These are phyloP conservation scores for Sterrhoptilus dennistouni DNA, from an alignment of 2,113 vertebrate genomes.

Conservation along the genomic window DNA sequence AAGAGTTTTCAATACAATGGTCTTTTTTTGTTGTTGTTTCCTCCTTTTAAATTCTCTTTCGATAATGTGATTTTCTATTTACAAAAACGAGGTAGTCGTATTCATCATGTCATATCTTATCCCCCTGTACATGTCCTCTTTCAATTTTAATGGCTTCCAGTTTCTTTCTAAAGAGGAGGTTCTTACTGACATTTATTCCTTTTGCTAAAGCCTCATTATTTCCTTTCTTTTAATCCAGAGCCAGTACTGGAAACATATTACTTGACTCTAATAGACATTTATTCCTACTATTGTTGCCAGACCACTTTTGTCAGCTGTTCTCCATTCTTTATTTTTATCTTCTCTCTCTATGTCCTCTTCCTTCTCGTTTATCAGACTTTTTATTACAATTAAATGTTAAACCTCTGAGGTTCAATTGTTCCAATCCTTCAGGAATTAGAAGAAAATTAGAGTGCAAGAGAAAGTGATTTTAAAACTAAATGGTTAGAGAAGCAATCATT, in stretches of 20 bases:
- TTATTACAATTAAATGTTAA: neutral
- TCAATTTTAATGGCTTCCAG: neutral
- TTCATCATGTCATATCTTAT: neutral
- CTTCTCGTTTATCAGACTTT: neutral
- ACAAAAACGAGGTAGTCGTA: neutral
- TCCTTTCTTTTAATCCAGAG: neutral
- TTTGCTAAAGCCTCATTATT: neutral
- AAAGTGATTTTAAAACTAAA: neutral
- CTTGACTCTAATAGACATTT: slow-evolving; percentile 1
- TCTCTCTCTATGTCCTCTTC: neutral
- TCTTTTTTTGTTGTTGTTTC: neutral
- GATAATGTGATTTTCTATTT: neutral
- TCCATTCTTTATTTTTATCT: neutral
- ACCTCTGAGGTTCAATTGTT: neutral
- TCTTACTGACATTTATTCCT: neutral
- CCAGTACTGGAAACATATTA: neutral
- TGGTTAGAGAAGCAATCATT: neutral
- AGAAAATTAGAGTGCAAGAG: neutral
- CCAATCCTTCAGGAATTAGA: neutral
- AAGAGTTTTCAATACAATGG: neutral
- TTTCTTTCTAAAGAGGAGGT: neutral
- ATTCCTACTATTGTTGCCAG: neutral
- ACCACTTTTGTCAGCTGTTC: neutral
- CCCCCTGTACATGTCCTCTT: neutral
- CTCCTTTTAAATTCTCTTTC: neutral